Evolutionary conservation across 2,888 invertebrate species (phyloP).

Genomic region (Drosophila setosimentum): DNA sequence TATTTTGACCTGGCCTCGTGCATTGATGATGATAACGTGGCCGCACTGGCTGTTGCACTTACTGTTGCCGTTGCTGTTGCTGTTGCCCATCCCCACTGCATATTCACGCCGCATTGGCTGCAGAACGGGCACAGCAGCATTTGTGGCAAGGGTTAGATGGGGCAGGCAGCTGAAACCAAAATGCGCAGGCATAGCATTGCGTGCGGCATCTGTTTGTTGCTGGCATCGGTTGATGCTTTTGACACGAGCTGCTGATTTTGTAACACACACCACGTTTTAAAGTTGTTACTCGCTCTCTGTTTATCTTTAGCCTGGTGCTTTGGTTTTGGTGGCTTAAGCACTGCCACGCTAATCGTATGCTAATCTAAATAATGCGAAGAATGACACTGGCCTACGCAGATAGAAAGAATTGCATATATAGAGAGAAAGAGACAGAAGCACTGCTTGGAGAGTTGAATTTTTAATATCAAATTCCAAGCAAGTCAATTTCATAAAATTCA

Average conservation of each 20-base stretch:
- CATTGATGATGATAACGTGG: slow-evolving; percentile 77
- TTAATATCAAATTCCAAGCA: background rate
- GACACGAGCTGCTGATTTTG: slow-evolving; percentile 71
- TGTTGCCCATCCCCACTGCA: slow-evolving; percentile 58
- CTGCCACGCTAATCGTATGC: slow-evolving; percentile 59
- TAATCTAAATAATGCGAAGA: slow-evolving; percentile 61
- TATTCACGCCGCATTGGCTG: slow-evolving; percentile 79
- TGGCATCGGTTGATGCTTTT: slow-evolving; percentile 69
- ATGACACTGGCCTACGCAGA: background rate
- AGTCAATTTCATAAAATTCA: background rate
- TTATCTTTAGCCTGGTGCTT: background rate
- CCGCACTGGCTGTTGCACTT: slow-evolving; percentile 16
- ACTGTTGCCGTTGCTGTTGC: slow-evolving; percentile 12
- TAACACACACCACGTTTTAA: slow-evolving; percentile 10
- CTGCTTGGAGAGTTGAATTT: background rate
- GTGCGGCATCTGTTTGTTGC: slow-evolving; percentile 46
- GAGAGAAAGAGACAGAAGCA: background rate
- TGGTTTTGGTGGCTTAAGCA: slow-evolving; percentile 29
- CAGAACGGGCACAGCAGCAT: slow-evolving; percentile 40
- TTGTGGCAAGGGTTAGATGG: background rate
- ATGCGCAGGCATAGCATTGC: slow-evolving; percentile 51
- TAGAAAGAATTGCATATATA: background rate
- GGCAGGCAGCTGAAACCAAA: slow-evolving; percentile 38
- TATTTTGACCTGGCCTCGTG: slow-evolving; percentile 65
- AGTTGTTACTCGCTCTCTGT: slow-evolving; percentile 1